Conservation (phyloP, 2,113 vertebrate genomes). For the Peromyscus maniculatus region DNA sequence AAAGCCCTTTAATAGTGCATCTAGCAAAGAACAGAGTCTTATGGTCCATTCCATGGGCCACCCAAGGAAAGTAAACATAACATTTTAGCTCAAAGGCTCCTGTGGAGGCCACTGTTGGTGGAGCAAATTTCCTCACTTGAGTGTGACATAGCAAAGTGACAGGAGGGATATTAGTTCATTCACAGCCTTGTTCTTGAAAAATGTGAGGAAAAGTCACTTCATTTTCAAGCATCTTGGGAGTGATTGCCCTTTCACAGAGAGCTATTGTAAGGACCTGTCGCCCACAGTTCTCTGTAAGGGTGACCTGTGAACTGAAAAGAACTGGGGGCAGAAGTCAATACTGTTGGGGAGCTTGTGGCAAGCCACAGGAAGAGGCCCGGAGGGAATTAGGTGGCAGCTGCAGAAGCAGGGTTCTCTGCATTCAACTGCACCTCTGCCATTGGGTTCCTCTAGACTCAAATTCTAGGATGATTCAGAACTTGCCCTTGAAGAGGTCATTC, state of each 20-base stretch:
- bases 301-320: background rate
- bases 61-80: background rate
- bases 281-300: background rate
- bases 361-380: accelerated
- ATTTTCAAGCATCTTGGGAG: accelerated
- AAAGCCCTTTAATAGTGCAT: background rate
- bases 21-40: constrained; percentile 17
- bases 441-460: background rate
- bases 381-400: no score
- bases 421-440: accelerated
- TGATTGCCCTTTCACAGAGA: accelerated
- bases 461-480: background rate
- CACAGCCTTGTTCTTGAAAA: background rate
- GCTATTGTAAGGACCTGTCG: accelerated
- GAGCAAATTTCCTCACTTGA: background rate
- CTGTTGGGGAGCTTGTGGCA: background rate
- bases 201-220: accelerated
- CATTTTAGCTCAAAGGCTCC: background rate
- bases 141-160: constrained; percentile 7
- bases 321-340: accelerated
- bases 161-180: accelerated
- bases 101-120: background rate
- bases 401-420: no score
- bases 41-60: background rate
- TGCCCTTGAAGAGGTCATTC: background rate